Evolutionary conservation across 2,113 vertebrate species (phyloP).

Genomic region (Felis catus): F.catus_Fca126_mat1.0 CM031416.1:43841501-43842000

Average conservation of each 20-base stretch:
- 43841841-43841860: neutral
- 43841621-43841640: neutral
- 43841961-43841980: neutral
- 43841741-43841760: neutral
- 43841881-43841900: neutral
- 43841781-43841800: rapidly evolving
- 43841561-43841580: neutral
- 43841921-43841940: neutral
- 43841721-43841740: neutral
- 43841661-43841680: neutral
- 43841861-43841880: neutral
- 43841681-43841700: too few relatives aligned
- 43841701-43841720: neutral
- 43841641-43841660: neutral
- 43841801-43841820: neutral
- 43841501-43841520: rapidly evolving
- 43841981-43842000: neutral
- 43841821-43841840: neutral
- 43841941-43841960: neutral
- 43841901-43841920: neutral
- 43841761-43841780: neutral
- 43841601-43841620: neutral
- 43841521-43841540: neutral
- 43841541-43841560: neutral
- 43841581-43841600: neutral